Evolutionary conservation across 1,140 invertebrate species (phyloP).

Genomic region (Potamilus streckersoni): DNA sequence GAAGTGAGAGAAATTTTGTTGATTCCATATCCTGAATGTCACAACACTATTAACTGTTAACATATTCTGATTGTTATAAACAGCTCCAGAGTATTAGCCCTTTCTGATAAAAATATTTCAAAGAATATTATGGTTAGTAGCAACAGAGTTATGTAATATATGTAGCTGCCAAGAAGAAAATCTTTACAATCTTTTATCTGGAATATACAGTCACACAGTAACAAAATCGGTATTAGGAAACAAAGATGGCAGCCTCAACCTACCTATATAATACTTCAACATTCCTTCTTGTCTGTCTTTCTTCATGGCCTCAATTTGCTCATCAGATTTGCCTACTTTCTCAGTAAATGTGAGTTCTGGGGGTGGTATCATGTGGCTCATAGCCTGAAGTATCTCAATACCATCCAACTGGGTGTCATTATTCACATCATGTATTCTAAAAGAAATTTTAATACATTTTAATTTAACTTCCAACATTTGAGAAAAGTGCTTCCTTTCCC

Average conservation of each 20-base stretch:
- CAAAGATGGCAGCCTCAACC: slow-evolving; percentile 9
- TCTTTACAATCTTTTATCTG: neutral
- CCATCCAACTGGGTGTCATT: slow-evolving; percentile 60
- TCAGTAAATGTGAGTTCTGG: slow-evolving; percentile 46
- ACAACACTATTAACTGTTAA: too few species aligned
- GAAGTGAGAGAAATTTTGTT: too few species aligned
- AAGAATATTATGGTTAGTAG: neutral
- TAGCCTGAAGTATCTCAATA: slow-evolving; percentile 55
- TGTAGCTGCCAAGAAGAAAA: neutral
- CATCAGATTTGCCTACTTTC: slow-evolving; percentile 47
- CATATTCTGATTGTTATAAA: too few species aligned
- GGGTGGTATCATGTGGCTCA: slow-evolving; percentile 55
- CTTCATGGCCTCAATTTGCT: slow-evolving; percentile 44
- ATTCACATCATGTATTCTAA: slow-evolving; percentile 58
- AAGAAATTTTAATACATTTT: neutral
- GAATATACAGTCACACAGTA: too few species aligned
- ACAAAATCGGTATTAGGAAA: neutral
- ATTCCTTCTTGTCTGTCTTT: slow-evolving; percentile 41
- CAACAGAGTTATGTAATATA: neutral
- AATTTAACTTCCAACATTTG: too few species aligned
- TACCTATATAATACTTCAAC: slow-evolving; percentile 53
- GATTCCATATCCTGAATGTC: too few species aligned
- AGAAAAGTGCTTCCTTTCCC: too few species aligned
- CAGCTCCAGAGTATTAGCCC: too few species aligned
- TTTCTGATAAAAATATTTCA: too few species aligned